Conservation (phyloP, 2,113 vertebrate genomes). For the Osmerus mordax region DNA sequence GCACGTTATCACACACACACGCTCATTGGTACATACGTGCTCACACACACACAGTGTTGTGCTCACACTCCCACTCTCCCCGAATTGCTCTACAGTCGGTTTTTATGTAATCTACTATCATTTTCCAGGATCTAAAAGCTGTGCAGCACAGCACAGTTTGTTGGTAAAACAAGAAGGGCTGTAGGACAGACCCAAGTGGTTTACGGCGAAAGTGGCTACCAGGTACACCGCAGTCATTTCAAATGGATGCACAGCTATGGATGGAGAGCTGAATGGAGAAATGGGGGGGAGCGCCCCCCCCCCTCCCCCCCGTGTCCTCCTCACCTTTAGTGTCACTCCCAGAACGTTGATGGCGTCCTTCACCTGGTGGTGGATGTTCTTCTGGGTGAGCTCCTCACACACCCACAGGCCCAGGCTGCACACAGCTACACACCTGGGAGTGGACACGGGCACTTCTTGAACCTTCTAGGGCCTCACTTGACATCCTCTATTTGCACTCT, state of each 20-base stretch:
- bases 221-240: neutral
- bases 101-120: slow-evolving; percentile 52
- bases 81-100: slow-evolving; percentile 44
- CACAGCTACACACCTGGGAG: slow-evolving; percentile 85
- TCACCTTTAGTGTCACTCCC: slow-evolving; percentile 95
- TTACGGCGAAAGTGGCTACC: no score
- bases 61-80: slow-evolving; percentile 6
- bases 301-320: slow-evolving; percentile 1
- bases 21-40: slow-evolving; percentile 17
- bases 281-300: neutral
- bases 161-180: slow-evolving; percentile 10
- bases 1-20: slow-evolving; percentile 28
- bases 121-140: slow-evolving; percentile 37
- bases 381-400: slow-evolving; percentile 87
- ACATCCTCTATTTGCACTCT: no score
- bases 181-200: slow-evolving; percentile 1
- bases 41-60: slow-evolving; percentile 30
- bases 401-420: slow-evolving; percentile 95
- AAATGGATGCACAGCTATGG: no score
- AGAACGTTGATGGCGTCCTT: slow-evolving; percentile 93
- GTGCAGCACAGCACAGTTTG: neutral
- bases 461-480: no score
- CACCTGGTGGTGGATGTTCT: slow-evolving; percentile 82
- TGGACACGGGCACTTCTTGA: no score
- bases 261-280: neutral